Evolutionary conservation across 2,797 vertebrate genomes (phyloP), one percentile per base, ranked within the genome.

Genomic region (Neopelma chrysocephalum): DNA sequence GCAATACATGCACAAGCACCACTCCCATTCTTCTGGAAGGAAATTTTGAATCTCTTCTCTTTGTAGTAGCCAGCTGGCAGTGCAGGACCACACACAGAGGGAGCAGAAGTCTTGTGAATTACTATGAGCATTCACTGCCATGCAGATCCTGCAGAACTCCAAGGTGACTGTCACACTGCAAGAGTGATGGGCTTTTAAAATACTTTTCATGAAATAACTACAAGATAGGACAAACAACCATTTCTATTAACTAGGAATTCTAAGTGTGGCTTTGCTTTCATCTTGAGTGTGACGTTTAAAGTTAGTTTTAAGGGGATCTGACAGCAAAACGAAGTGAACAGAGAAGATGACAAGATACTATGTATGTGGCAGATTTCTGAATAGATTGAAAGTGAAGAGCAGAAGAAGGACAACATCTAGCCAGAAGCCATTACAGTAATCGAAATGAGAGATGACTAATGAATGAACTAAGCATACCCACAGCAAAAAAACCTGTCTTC

Each of bases 361-460:
- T 65, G 16, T 79, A 95, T 76, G 71, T 85, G 71, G 71, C 81
- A 92, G 81, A 80, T 87, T 90, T 91, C 40, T 87, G 6, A 96
- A 81, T 85, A 94, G 81, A 96, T 60, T 85, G 16, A 51, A 95
- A 94, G 88, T 89, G 95, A 97, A 93, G 85, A 96, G 87, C 93
- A 96, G 91, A 95, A 95, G 94, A 71, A 97, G 93, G 94, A 96
- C 91, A 90, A 79, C 0, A 36, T 93, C 93, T 97, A 94, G 88
- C 94, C 90, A 91, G 81, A 89, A 93, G 90, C 93, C 83, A 87
- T 85, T 95, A 90, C 31, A 87, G 58, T 94, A 93, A 96, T 94
- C 31, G 0, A 93, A 95, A 90, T 85, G 64, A 92, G 88, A 95
- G 81, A 89, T 89, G 93, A 95, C 83, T 96, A 93, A 94, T 90